These are phyloP conservation scores for Chromobotia macracanthus DNA, from an alignment of 2,797 vertebrate genomes.

Conservation along the genomic window DNA sequence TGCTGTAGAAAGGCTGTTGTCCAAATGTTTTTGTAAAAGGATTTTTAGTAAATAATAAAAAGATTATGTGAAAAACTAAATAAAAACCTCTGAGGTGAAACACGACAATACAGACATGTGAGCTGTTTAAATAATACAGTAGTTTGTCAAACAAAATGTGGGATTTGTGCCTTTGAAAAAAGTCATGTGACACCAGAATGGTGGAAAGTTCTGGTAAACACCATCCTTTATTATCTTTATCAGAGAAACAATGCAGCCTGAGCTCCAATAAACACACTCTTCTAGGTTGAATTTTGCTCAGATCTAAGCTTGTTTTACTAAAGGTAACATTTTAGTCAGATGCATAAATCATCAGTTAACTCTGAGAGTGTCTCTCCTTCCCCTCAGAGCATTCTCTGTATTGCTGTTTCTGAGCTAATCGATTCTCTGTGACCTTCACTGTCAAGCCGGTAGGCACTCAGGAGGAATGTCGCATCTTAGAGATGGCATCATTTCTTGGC, in stretches of 20 bases:
- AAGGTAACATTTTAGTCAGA: slow-evolving; percentile 20
- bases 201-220: background rate
- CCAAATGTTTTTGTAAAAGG: background rate
- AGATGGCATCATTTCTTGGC: slow-evolving; percentile 59
- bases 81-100: too few species aligned
- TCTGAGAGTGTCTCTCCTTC: slow-evolving; percentile 30
- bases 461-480: slow-evolving; percentile 65
- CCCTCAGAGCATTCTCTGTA: slow-evolving; percentile 10
- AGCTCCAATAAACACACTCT: background rate
- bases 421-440: slow-evolving; percentile 57
- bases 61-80: too few species aligned
- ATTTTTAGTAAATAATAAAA: background rate
- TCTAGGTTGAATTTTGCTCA: background rate
- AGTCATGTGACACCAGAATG: too few species aligned
- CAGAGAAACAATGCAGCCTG: background rate
- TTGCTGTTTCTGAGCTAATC: slow-evolving; percentile 43
- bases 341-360: slow-evolving; percentile 36
- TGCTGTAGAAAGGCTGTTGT: background rate
- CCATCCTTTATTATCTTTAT: background rate
- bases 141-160: too few species aligned
- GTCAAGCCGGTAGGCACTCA: slow-evolving; percentile 56
- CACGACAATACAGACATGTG: too few species aligned
- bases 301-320: slow-evolving; percentile 18
- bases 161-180: too few species aligned
- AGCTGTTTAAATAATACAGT: too few species aligned